Percentiles rank a stretch among this genome's conserved stretches.
Evolutionary conservation across 2,797 vertebrate genomes (phyloP).

Genomic region (Aselliscus stoliczkanus): DNA sequence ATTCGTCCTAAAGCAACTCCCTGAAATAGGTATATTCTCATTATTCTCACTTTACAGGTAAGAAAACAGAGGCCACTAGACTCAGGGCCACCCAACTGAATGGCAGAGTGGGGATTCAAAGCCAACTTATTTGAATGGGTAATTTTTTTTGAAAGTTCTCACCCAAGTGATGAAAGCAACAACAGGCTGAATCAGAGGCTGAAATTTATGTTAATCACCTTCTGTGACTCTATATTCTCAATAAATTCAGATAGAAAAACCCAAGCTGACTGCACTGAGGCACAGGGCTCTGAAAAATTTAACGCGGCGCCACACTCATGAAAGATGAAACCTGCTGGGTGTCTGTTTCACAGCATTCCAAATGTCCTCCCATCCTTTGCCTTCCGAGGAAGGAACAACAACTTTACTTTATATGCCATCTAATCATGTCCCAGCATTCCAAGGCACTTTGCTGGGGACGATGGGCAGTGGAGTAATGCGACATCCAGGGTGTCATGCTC

Average conservation of each 20-base stretch:
- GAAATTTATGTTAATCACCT: constrained; percentile 51
- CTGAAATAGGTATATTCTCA: background rate
- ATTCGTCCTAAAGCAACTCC: background rate
- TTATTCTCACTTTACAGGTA: background rate
- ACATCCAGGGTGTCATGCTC: background rate
- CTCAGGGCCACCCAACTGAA: background rate
- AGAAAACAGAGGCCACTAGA: background rate
- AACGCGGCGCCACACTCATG: background rate
- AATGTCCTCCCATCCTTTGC: background rate
- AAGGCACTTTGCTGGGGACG: background rate
- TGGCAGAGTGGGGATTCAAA: background rate
- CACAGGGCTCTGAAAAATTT: background rate
- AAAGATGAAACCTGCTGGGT: background rate
- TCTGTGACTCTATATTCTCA: background rate
- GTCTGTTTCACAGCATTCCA: background rate
- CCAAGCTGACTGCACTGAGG: background rate
- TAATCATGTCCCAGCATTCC: background rate
- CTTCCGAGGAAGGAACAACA: background rate
- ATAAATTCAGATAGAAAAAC: constrained; percentile 44
- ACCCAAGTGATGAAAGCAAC: background rate
- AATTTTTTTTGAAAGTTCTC: too few species aligned
- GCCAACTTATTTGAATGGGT: background rate
- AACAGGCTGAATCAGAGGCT: constrained; percentile 12
- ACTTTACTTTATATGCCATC: background rate
- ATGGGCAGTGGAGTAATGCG: background rate